Evolutionary conservation across 2,797 vertebrate genomes (phyloP), one percentile per base, ranked within the genome.

Genomic region (Cottoperca gobio): DNA sequence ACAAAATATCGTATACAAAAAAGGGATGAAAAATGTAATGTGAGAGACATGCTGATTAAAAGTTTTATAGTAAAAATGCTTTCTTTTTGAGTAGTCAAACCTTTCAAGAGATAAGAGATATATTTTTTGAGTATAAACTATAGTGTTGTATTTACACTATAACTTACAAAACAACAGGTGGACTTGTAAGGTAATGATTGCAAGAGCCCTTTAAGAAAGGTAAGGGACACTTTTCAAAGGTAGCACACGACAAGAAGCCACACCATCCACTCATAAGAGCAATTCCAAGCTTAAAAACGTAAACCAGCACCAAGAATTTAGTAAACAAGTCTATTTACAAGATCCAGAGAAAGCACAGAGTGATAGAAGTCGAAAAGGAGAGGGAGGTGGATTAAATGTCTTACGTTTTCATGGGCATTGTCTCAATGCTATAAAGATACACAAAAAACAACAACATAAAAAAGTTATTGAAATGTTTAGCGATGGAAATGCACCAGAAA

Each of bases 351-450:
- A 72, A 85, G 88, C 73, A 81, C 60, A 83, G 71, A 82, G 76
- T 78, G 74, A 89, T 26, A 57, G 43, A 69, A 21, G 77, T 31
- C 39, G 48, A 70, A 69, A 45, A n/a, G 67, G 60, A 76, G 49
- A 70, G 55, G 82, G 77, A 87, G 89, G 24, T 81, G 88, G 77
- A 68, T 63, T 78, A 75, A 85, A 92, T 92, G 84, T 94, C 96
- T 98, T 97, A 97, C 87, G 50, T 97, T 96, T 97, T 96, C 96
- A 97, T 94, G 88, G 94, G 94, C 90, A 96, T 91, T 94, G 91
- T 96, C 94, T 97, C 83, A 83, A 95, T 91, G 94, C 96, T 97
- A 98, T 83, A 95, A 96, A 94, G 91, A 96, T 90, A 96, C 92
- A 95, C 62, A 86, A 37, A 63, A 66, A n/a, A 93, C 31, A 92